A percentile compares a stretch with the other conserved stretches of the same genome.
Evolutionary conservation across 2,888 invertebrate species (phyloP).

Genomic region (Pollenia amentaria): DNA sequence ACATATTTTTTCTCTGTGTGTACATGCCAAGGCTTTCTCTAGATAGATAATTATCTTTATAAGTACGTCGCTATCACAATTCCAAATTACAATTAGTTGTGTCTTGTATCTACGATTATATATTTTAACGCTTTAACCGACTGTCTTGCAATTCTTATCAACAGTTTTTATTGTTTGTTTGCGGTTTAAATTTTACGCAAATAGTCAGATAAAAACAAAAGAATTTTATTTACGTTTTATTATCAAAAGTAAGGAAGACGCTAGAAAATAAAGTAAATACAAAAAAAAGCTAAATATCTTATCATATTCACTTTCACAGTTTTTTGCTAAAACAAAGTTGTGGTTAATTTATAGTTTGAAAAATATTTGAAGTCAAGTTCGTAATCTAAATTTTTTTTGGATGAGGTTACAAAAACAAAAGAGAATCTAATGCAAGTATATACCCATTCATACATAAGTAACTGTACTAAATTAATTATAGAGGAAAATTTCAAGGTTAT

Average conservation of each 20-base stretch:
- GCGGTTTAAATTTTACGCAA: constrained; percentile 34
- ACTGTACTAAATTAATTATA: background rate
- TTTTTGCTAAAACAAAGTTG: constrained; percentile 9
- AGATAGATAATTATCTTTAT: constrained; percentile 32
- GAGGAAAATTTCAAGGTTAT: too few relatives aligned
- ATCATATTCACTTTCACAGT: background rate
- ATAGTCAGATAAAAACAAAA: constrained; percentile 19
- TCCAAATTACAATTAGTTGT: background rate
- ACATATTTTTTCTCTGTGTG: too few relatives aligned
- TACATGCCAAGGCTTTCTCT: background rate
- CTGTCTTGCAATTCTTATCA: constrained; percentile 29
- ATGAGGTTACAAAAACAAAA: constrained; percentile 1
- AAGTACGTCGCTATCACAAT: background rate
- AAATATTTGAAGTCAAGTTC: background rate
- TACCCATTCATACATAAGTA: background rate
- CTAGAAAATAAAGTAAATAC: background rate
- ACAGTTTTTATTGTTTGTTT: constrained; percentile 17
- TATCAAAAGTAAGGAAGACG: constrained; percentile 15
- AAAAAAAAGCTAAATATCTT: constrained; percentile 10
- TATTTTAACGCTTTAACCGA: background rate
- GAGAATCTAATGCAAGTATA: background rate
- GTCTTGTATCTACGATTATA: constrained; percentile 8
- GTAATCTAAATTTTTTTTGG: background rate
- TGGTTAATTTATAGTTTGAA: constrained; percentile 36
- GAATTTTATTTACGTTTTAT: constrained; percentile 10